Evolutionary conservation across 64 coral and sea anemone species (phyloP).

Genomic region (Anthopleura sola): DNA sequence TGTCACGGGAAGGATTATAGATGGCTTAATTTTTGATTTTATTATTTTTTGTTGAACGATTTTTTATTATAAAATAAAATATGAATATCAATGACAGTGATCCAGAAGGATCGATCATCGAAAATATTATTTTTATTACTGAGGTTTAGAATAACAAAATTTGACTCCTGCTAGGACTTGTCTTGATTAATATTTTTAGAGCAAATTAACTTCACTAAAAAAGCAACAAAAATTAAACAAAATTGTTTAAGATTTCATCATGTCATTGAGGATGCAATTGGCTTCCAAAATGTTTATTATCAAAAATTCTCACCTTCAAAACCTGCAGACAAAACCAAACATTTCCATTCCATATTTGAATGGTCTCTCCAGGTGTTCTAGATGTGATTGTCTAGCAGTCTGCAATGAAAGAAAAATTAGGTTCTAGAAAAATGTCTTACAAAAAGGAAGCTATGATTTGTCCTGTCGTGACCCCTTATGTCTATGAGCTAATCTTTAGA

Average conservation of each 20-base stretch:
- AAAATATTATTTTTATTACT: too few relatives aligned
- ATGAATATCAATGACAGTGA: neutral
- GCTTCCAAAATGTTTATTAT: too few relatives aligned
- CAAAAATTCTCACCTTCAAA: too few relatives aligned
- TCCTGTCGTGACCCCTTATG: neutral
- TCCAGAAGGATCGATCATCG: too few relatives aligned
- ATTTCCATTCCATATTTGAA: neutral
- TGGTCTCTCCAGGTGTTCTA: neutral
- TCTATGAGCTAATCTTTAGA: neutral
- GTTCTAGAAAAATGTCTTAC: neutral
- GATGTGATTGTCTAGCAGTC: neutral
- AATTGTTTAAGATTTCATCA: too few relatives aligned
- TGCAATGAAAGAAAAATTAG: neutral
- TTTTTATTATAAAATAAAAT: neutral
- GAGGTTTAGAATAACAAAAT: neutral
- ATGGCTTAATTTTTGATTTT: neutral
- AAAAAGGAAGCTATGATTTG: neutral
- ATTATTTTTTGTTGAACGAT: neutral
- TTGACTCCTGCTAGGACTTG: neutral
- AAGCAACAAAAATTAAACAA: too few relatives aligned
- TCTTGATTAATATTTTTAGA: neutral
- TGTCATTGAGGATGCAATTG: too few relatives aligned
- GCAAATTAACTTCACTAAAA: neutral
- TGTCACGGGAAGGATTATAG: conserved; percentile 2
- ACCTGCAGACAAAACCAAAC: neutral